Evolutionary conservation across 1,140 invertebrate genomes (phyloP).

Genomic region (honey bee (Apis mellifera)): DNA sequence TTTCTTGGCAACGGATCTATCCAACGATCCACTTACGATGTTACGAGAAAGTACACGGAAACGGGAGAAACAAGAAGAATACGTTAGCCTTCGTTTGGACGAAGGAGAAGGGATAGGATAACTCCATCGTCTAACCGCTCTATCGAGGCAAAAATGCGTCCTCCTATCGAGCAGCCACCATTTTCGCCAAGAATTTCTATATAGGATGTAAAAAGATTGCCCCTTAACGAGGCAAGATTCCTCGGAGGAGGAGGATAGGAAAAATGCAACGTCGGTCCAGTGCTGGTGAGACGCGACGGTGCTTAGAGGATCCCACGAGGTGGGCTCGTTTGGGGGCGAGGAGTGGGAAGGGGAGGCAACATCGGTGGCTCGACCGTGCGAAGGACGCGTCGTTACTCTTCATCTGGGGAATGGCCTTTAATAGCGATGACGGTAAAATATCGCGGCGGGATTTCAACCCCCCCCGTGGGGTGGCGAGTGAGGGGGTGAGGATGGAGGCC

Average conservation of each 20-base stretch:
- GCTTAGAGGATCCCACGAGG: neutral
- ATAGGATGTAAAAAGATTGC: neutral
- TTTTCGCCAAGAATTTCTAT: neutral
- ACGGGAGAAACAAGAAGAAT: too few species aligned
- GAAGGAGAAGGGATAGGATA: too few species aligned
- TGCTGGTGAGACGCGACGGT: neutral
- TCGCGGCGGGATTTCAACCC: conserved; percentile 57
- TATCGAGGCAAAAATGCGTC: too few species aligned
- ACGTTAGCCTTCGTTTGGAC: too few species aligned
- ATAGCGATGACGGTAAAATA: conserved; percentile 75
- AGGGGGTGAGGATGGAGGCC: neutral
- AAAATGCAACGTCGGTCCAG: conserved; percentile 1
- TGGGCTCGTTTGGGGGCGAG: conserved; percentile 26
- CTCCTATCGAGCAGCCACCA: too few species aligned
- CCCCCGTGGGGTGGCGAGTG: neutral
- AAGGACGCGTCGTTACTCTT: conserved; percentile 73
- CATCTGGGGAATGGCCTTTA: conserved; percentile 71
- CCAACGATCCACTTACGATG: too few species aligned
- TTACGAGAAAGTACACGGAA: too few species aligned
- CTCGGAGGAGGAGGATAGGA: neutral
- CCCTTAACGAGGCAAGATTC: neutral
- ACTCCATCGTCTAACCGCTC: too few species aligned
- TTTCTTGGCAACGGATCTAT: too few species aligned
- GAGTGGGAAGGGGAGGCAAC: neutral
- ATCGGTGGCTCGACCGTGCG: conserved; percentile 53